Conservation (phyloP, 2,888 invertebrate genomes). For the Trypoxylon attenuatum region DNA sequence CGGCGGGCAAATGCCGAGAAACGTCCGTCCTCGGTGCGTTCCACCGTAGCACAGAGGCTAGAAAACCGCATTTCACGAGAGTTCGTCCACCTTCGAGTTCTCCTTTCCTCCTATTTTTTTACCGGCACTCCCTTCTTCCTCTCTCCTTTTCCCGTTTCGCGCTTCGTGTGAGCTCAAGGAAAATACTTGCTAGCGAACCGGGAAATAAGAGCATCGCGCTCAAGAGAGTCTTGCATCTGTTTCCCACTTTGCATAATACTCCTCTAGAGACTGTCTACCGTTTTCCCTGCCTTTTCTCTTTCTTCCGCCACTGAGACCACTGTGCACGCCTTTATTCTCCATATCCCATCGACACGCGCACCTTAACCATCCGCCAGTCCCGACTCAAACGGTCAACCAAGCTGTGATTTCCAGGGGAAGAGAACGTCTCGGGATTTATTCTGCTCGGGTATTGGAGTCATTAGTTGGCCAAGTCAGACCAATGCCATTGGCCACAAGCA, state of each 20-base stretch:
- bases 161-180: slow-evolving; percentile 27
- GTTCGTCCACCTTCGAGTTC: background rate
- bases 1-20: background rate
- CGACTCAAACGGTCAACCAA: no score
- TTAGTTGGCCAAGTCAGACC: no score
- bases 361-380: no score
- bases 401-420: no score
- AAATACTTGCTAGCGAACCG: slow-evolving; percentile 30
- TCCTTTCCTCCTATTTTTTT: background rate
- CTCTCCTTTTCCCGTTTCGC: slow-evolving; percentile 18
- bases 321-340: no score
- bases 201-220: slow-evolving; percentile 51
- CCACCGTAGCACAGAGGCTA: slow-evolving; percentile 18
- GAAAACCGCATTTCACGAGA: slow-evolving; percentile 26
- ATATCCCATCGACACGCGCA: no score
- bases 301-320: background rate
- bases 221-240: slow-evolving; percentile 61
- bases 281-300: slow-evolving; percentile 21
- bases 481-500: no score
- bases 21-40: slow-evolving; percentile 15
- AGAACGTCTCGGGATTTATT: no score
- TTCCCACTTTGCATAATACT: slow-evolving; percentile 66
- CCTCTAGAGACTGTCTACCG: slow-evolving; percentile 38
- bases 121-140: background rate
- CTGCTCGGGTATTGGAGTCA: no score